These are phyloP conservation scores for Hydrolagus colliei DNA, from an alignment of 2,797 vertebrate genomes.

Conservation along the genomic window DNA sequence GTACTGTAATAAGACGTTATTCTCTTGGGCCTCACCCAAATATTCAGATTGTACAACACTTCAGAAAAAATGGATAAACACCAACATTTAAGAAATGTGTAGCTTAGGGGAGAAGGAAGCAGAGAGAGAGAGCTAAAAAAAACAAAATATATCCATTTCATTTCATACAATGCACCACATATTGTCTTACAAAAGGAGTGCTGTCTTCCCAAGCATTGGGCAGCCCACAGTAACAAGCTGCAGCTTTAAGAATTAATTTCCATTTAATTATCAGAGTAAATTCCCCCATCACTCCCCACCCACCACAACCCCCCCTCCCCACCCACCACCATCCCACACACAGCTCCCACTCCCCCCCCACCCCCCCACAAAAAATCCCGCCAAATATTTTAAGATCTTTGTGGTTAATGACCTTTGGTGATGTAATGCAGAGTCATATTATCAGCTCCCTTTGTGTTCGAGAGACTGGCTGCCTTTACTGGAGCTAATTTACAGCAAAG, in stretches of 20 bases:
- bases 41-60: too few relatives aligned
- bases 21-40: background rate
- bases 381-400: constrained; percentile 16
- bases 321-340: too few relatives aligned
- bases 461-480: constrained; percentile 55
- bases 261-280: background rate
- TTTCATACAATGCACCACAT: background rate
- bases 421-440: background rate
- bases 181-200: background rate
- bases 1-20: background rate
- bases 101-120: background rate
- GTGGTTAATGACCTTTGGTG: too few relatives aligned
- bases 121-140: background rate
- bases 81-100: background rate
- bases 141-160: background rate
- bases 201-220: background rate
- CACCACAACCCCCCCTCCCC: too few relatives aligned
- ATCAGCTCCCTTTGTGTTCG: background rate
- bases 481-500: constrained; percentile 70
- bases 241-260: background rate
- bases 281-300: too few relatives aligned
- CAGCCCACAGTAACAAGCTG: background rate
- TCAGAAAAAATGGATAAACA: background rate
- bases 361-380: background rate
- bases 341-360: too few relatives aligned